These are phyloP conservation scores for Drosophila serrata DNA, from an alignment of 1,140 invertebrate genomes.

Conservation along the genomic window DNA sequence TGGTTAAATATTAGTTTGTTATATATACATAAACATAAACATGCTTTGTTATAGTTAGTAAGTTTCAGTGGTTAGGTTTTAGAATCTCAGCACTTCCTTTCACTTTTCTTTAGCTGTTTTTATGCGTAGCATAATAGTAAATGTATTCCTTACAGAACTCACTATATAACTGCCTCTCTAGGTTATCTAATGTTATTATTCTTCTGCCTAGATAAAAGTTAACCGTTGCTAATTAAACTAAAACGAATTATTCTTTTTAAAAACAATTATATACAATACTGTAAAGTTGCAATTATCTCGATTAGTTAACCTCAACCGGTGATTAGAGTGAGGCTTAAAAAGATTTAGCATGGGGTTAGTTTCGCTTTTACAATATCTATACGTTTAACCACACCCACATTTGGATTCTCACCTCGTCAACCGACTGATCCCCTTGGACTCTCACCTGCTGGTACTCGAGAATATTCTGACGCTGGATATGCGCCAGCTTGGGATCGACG, in stretches of 20 bases:
- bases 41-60: background rate
- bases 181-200: background rate
- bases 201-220: too few relatives aligned
- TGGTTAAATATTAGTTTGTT: background rate
- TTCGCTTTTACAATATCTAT: background rate
- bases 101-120: too few relatives aligned
- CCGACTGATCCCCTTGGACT: slow-evolving; percentile 1
- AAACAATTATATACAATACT: background rate
- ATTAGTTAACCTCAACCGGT: background rate
- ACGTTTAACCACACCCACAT: background rate
- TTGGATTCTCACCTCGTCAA: slow-evolving; percentile 17
- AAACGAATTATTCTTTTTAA: background rate
- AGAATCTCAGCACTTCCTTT: too few relatives aligned
- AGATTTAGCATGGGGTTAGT: slow-evolving; percentile 9
- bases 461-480: slow-evolving; percentile 81
- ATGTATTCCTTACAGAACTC: background rate
- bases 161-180: background rate
- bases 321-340: background rate
- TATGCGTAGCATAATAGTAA: too few relatives aligned
- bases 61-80: background rate
- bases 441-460: slow-evolving; percentile 85
- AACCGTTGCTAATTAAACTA: too few relatives aligned
- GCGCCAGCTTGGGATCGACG: slow-evolving; percentile 76
- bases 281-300: background rate
- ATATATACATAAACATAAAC: background rate